Evolutionary conservation across 2,113 vertebrate species (phyloP), one percentile per base, ranked within the genome.

Genomic region (Catharus fuscescens): DNA sequence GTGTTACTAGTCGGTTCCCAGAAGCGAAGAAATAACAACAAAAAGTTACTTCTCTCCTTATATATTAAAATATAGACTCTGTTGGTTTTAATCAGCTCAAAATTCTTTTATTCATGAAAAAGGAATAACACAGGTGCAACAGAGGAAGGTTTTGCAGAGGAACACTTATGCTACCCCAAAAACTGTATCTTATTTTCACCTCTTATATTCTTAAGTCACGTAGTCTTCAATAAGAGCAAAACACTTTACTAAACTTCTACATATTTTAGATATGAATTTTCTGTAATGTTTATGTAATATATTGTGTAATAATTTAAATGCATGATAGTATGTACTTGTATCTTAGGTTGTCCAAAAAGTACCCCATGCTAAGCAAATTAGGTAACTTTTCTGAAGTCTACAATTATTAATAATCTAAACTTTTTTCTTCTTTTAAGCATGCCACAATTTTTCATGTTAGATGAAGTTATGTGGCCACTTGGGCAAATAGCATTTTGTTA

Each of bases 401-500:
- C 10, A 34, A 18, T 69, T 76, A n/a, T 11, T 48, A 76, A 78
- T 60, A 79, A 42, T 32, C 29, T 64, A n/a, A 26, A 21, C 12
- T 20, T 86, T 56, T 79, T 81, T n/a, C 31, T 77, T 78, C 44
- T 72, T 73, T 73, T 70, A 53, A 62, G 32, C 17, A 67, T 4
- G 3, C 6, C 50, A 36, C 18, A 6, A 29, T n/a, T 76, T 69
- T 48, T 38, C 45, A 31, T 20, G 14, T 65, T 40, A 72, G 73
- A 67, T 69, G 32, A 81, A 64, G 23, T 53, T 95, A 85, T 15
- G 20, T 45, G 65, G 48, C 21, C 79, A 34, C 36, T 76, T 65
- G 65, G 50, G n/a, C 44, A 85, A 86, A 85, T 14, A 23, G 32
- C 23, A 54, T 90, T 91, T 93, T 91, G 36, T 90, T 88, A 94